Base-by-base conservation (phyloP, 2,113 vertebrate species). In the Chaetodon auriga region DNA sequence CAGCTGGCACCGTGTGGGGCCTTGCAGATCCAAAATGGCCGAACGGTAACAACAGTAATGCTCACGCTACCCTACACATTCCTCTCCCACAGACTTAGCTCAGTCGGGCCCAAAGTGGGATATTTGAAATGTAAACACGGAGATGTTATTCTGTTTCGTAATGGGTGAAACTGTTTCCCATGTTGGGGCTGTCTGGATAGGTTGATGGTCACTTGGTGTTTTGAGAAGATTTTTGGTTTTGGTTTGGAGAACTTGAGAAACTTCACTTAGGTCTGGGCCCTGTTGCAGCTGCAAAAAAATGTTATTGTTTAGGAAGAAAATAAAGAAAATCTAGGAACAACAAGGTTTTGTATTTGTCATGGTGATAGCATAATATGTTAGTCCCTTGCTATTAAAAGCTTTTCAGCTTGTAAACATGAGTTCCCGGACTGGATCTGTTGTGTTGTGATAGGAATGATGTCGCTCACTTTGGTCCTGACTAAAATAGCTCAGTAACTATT, bases 1-100 rank as follows among this genome's bases (percentile, higher is more conserved):
- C 92, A 93, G 92, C 90, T 93, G 91, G 89, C 87, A 85, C 87
- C 18, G 51, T 89, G 91, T 92, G 92, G 89, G 91, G 92, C 84
- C 86, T 57, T 18, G 41, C 9, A 25, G 80, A 89, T 86, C 90
- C 90, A 92, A 89, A 77, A 94, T 93, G 89, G 90, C 86, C 14
- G 79, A 53, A 68, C 7, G 4, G 70, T 80, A 82, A 78, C 48
- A 73, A 68, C 86, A 87, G 85, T 72, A 73, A 88, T 45, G 71
- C 76, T 74, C 35, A 38, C 36, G 7, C 75, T 63, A 48, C 58
- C 53, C 69, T 58, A 73, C 74, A 71, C 89, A 93, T 92, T 93
- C 88, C 91, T 86, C 80, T 92, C 92, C 85, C 93, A 92, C 90
- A 90, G 80, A 83, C 68, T 21, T 23, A 38, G 78, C 77, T 61